These are phyloP conservation scores for Rostratula benghalensis DNA, from an alignment of 2,113 vertebrate species.

Conservation along the genomic window DNA sequence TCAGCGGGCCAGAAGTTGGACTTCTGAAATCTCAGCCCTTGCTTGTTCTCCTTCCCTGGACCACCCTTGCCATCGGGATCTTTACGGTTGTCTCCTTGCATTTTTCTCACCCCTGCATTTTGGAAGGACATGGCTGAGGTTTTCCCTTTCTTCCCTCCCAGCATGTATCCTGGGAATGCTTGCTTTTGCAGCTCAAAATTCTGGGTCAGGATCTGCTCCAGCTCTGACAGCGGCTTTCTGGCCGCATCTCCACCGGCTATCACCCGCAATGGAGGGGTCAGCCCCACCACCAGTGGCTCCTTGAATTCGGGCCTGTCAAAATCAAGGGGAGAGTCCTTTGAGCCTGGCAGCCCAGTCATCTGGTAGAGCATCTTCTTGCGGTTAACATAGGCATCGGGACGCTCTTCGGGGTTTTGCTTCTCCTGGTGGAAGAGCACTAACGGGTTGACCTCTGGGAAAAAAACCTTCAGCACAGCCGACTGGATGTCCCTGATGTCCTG, in stretches of 20 bases:
- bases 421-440: constrained; percentile 67
- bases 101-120: constrained; percentile 45
- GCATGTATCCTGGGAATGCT: constrained; percentile 30
- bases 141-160: constrained; percentile 63
- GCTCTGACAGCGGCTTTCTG: constrained; percentile 31
- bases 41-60: constrained; percentile 53
- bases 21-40: constrained; percentile 55
- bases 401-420: constrained; percentile 55
- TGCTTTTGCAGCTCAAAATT: constrained; percentile 68
- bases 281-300: constrained; percentile 48
- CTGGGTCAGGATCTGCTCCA: constrained; percentile 63
- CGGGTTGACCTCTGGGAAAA: constrained; percentile 64
- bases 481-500: constrained; percentile 29
- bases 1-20: constrained; percentile 43
- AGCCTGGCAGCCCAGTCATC: constrained; percentile 48
- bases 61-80: constrained; percentile 17
- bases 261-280: constrained; percentile 44
- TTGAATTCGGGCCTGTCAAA: constrained; percentile 64
- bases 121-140: neutral
- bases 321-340: constrained; percentile 15
- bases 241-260: constrained; percentile 48
- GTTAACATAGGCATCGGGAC: constrained; percentile 43
- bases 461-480: constrained; percentile 42
- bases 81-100: constrained; percentile 58
- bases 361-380: constrained; percentile 68